phyloP scores from a whole-genome alignment of 1,140 invertebrate species.

The Stegodyphus dumicola region DNA sequence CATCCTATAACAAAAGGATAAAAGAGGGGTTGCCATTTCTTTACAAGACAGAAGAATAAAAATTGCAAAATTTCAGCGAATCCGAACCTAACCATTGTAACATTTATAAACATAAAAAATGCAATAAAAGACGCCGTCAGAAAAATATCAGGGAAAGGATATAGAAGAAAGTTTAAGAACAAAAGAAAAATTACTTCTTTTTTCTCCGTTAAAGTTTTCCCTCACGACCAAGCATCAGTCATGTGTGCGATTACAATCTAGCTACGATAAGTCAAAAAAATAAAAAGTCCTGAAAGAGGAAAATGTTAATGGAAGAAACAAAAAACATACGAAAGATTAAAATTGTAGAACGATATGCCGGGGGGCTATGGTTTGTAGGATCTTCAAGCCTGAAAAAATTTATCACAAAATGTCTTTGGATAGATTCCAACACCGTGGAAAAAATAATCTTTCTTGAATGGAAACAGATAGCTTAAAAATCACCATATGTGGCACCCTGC shows the following conservation, averaged over 20 bases:
- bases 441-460: slow-evolving; percentile 28
- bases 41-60: background rate
- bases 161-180: too few relatives aligned
- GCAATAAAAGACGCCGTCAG: background rate
- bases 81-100: slow-evolving; percentile 5
- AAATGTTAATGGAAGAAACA: background rate
- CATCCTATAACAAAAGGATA: too few relatives aligned
- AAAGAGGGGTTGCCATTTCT: too few relatives aligned
- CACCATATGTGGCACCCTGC: too few relatives aligned
- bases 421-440: slow-evolving; percentile 9
- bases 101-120: slow-evolving; percentile 3
- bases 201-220: background rate
- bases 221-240: slow-evolving; percentile 30
- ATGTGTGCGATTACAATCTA: slow-evolving; percentile 48
- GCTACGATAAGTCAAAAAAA: slow-evolving; percentile 19
- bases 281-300: background rate
- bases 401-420: too few relatives aligned
- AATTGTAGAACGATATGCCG: too few relatives aligned
- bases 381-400: too few relatives aligned
- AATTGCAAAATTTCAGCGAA: slow-evolving; percentile 20
- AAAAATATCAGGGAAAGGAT: too few relatives aligned
- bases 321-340: too few relatives aligned
- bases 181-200: too few relatives aligned
- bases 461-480: background rate
- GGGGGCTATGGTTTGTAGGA: too few relatives aligned